A percentile compares a stretch with the other conserved stretches of the same genome.
These are phyloP conservation scores for Athrips mouffetella DNA, from an alignment of 2,888 invertebrate genomes.

Conservation along the genomic window DNA sequence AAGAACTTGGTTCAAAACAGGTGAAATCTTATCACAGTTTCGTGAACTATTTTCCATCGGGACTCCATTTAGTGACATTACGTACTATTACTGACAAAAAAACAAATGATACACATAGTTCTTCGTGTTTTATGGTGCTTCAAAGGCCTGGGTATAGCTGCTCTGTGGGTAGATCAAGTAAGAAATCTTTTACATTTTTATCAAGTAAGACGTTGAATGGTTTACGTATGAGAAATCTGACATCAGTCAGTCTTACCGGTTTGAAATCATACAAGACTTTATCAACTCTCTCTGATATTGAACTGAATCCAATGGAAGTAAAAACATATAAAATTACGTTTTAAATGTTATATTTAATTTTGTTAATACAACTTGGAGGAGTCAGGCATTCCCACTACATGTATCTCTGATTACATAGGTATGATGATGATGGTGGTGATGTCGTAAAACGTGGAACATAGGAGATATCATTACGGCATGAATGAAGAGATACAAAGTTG, in stretches of 20 bases:
- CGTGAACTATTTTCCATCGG: conserved; percentile 78
- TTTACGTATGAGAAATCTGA: conserved; percentile 49
- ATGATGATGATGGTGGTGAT: too few species aligned
- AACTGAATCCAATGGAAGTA: conserved; percentile 82
- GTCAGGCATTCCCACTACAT: too few species aligned
- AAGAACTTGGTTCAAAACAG: conserved; percentile 73
- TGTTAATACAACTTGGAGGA: too few species aligned
- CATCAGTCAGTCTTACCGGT: conserved; percentile 80
- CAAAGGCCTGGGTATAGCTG: conserved; percentile 89
- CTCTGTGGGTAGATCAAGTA: conserved; percentile 57
- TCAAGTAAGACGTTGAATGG: conserved; percentile 46
- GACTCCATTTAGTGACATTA: conserved; percentile 87
- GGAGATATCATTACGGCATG: too few species aligned
- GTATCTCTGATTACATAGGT: too few species aligned
- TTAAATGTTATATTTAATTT: too few species aligned
- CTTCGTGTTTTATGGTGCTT: conserved; percentile 85
- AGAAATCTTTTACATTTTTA: conserved; percentile 48
- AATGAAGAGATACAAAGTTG: too few species aligned
- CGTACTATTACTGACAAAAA: conserved; percentile 88
- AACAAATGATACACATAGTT: conserved; percentile 87
- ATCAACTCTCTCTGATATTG: conserved; percentile 69
- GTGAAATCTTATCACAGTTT: conserved; percentile 61
- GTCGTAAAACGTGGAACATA: too few species aligned
- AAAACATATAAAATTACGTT: conserved; percentile 79
- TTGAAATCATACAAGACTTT: conserved; percentile 63